A percentile compares a stretch with the other conserved stretches of the same genome.
These are phyloP conservation scores for Theocolax elegans DNA, from an alignment of 1,140 invertebrate species.

Conservation along the genomic window DNA sequence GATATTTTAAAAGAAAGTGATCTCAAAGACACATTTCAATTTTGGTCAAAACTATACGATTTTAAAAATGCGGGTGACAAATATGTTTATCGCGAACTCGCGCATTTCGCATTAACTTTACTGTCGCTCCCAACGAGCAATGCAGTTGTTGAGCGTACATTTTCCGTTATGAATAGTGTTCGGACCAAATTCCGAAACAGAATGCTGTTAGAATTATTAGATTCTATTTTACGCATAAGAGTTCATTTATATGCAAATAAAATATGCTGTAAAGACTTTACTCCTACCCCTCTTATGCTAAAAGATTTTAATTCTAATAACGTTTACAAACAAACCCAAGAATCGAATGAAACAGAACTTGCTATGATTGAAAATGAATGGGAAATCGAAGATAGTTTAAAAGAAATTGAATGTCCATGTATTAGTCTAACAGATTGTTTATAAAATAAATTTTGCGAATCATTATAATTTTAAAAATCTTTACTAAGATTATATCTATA, in stretches of 20 bases:
- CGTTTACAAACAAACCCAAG: conserved; percentile 1
- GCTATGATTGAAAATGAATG: background rate
- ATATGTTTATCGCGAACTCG: conserved; percentile 34
- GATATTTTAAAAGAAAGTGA: conserved; percentile 2
- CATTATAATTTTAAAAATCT: no score
- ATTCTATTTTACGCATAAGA: conserved; percentile 39
- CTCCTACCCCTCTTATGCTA: conserved; percentile 36
- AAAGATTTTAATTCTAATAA: conserved; percentile 41
- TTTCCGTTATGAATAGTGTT: conserved; percentile 40
- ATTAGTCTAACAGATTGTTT: background rate
- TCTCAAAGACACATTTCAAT: conserved; percentile 17
- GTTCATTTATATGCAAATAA: conserved; percentile 35
- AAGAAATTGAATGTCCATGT: conserved; percentile 11
- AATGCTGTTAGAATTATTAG: conserved; percentile 36
- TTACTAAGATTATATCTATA: no score
- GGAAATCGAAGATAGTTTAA: background rate
- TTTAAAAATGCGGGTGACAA: conserved; percentile 21
- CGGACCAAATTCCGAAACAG: conserved; percentile 42
- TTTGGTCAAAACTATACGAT: conserved; percentile 24
- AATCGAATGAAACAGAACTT: background rate
- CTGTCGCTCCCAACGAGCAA: conserved; percentile 44
- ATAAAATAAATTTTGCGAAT: no score
- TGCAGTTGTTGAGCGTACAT: conserved; percentile 43
- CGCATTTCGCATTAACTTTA: conserved; percentile 35
- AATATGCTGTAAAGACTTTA: conserved; percentile 41